A percentile compares a stretch with the other conserved stretches of the same genome.
These are phyloP conservation scores for Ornithoptera priamus DNA, from an alignment of 2,888 invertebrate genomes.

Conservation along the genomic window DNA sequence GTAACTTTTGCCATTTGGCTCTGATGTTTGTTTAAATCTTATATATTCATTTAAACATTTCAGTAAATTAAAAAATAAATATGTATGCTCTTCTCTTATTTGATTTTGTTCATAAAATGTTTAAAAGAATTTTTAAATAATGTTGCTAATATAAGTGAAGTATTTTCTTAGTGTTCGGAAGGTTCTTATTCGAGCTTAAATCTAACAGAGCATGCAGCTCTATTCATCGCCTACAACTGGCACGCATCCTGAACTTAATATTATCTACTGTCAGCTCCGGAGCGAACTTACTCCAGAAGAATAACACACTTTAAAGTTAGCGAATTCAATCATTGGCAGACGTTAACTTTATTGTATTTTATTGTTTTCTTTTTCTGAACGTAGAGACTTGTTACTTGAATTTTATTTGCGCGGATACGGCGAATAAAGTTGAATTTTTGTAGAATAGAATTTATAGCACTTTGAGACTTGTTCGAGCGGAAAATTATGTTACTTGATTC, in stretches of 20 bases:
- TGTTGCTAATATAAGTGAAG: too few relatives aligned
- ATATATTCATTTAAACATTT: too few relatives aligned
- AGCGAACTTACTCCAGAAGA: conserved; percentile 54
- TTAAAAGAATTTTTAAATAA: not conserved
- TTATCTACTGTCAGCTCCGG: conserved; percentile 39
- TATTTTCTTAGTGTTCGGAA: not conserved
- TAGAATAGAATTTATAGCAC: conserved; percentile 20
- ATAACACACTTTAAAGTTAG: conserved; percentile 74
- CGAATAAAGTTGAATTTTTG: conserved; percentile 24
- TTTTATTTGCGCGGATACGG: conserved; percentile 25
- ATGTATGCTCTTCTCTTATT: not conserved
- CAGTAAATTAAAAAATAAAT: not conserved
- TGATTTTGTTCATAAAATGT: not conserved
- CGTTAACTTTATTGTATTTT: conserved; percentile 62
- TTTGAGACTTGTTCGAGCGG: conserved; percentile 12
- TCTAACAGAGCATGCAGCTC: conserved; percentile 13
- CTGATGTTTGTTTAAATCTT: too few relatives aligned
- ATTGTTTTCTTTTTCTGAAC: conserved; percentile 70
- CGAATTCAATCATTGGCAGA: conserved; percentile 69
- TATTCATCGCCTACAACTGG: conserved; percentile 32
- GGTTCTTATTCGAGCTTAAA: conserved; percentile 14
- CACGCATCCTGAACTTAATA: conserved; percentile 54
- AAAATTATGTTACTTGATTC: conserved; percentile 21
- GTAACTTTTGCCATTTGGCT: too few relatives aligned
- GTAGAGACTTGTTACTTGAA: conserved; percentile 45